A percentile compares a stretch with the other conserved stretches of the same genome.
Evolutionary conservation across 1,140 invertebrate species (phyloP).

Genomic region (Brachystomella parvula): DNA sequence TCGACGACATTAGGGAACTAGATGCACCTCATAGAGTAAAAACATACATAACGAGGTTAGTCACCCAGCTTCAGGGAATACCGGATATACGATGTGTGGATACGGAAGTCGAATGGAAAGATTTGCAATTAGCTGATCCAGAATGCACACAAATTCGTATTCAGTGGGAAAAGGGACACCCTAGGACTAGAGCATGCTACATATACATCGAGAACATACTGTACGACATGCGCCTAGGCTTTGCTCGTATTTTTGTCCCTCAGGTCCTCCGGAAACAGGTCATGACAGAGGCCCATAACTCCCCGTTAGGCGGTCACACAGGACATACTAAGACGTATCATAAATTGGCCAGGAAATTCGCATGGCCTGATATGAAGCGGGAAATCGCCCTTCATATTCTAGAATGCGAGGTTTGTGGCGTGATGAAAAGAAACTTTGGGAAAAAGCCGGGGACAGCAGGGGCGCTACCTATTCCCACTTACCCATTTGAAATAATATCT

Average conservation of each 20-base stretch:
- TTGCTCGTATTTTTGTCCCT: neutral
- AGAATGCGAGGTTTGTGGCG: neutral
- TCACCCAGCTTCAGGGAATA: neutral
- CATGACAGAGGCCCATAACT: neutral
- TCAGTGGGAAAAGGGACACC: neutral
- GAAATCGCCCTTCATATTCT: neutral
- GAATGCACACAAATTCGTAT: neutral
- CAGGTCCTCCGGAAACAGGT: neutral
- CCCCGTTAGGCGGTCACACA: neutral
- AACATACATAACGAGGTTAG: neutral
- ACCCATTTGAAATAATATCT: neutral
- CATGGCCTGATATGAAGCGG: neutral
- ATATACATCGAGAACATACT: neutral
- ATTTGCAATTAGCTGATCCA: neutral
- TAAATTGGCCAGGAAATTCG: neutral
- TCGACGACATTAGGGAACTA: neutral
- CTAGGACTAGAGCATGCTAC: neutral
- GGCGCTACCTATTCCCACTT: neutral
- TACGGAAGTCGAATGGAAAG: neutral
- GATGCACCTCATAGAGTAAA: neutral
- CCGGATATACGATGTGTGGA: neutral
- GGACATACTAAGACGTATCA: neutral
- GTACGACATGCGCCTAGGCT: neutral
- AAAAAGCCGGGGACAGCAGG: neutral
- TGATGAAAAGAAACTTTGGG: slow-evolving; percentile 2